Conservation (phyloP, 2,797 vertebrate genomes). For the Trematomus bernacchii region DNA sequence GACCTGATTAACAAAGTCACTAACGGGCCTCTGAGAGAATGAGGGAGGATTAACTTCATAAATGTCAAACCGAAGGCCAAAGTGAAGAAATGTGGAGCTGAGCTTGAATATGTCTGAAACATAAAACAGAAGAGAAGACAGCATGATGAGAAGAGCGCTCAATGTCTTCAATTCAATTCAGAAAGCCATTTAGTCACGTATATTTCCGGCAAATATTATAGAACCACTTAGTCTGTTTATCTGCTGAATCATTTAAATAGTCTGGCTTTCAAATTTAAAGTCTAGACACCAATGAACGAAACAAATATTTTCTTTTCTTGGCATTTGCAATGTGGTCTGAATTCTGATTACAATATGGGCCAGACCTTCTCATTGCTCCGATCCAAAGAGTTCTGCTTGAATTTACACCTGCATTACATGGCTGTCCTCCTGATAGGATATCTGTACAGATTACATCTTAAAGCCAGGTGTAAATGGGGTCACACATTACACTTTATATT, state of each 20-base stretch:
- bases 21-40: too few species aligned
- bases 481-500: too few species aligned
- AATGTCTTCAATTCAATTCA: neutral
- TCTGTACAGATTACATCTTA: neutral
- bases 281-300: neutral
- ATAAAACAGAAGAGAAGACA: slow-evolving; percentile 25
- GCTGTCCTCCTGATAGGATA: neutral
- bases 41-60: neutral
- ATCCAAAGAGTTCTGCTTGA: too few species aligned
- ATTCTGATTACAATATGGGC: too few species aligned
- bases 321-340: too few species aligned
- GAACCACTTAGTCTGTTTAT: neutral
- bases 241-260: neutral
- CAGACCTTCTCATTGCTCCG: too few species aligned
- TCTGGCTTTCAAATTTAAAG: neutral
- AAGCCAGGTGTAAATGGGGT: neutral
- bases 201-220: neutral
- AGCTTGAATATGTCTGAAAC: slow-evolving; percentile 29
- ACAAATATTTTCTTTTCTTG: neutral
- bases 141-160: slow-evolving; percentile 4
- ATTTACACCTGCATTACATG: too few species aligned
- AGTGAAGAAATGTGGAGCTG: slow-evolving; percentile 11
- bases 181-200: neutral
- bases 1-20: neutral
- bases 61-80: neutral